Conservation (phyloP, 2,888 invertebrate species). For the Nemotelus nigrinus region DNA sequence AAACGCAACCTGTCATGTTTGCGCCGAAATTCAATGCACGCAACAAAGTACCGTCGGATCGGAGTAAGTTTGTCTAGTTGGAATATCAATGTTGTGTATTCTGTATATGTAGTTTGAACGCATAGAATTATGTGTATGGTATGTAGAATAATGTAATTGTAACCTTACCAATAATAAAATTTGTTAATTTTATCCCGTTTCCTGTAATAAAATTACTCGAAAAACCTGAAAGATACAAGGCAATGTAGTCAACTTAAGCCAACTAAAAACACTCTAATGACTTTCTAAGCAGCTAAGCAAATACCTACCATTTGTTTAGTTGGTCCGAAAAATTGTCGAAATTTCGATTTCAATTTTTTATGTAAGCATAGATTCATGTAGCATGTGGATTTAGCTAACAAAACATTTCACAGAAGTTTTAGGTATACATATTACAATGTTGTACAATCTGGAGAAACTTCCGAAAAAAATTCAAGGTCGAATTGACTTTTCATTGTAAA, state of each 20-base stretch:
- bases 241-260: not conserved
- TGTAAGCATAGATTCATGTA: no score
- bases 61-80: slow-evolving; percentile 25
- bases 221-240: not conserved
- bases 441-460: no score
- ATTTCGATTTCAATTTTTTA: no score
- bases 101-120: no score
- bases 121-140: not conserved
- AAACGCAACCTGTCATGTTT: slow-evolving; percentile 72
- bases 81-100: not conserved
- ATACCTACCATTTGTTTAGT: no score
- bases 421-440: no score
- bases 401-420: no score
- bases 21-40: slow-evolving; percentile 86
- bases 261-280: not conserved
- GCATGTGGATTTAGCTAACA: no score
- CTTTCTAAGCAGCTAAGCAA: no score
- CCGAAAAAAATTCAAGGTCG: no score
- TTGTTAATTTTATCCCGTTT: not conserved
- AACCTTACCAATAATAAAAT: not conserved
- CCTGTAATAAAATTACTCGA: not conserved
- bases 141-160: not conserved
- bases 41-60: slow-evolving; percentile 64
- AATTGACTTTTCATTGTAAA: no score
- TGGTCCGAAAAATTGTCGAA: no score